Percentiles rank a stretch among this genome's conserved stretches.
Conservation (phyloP, 2,888 invertebrate genomes). For the Pammene aurita region DNA sequence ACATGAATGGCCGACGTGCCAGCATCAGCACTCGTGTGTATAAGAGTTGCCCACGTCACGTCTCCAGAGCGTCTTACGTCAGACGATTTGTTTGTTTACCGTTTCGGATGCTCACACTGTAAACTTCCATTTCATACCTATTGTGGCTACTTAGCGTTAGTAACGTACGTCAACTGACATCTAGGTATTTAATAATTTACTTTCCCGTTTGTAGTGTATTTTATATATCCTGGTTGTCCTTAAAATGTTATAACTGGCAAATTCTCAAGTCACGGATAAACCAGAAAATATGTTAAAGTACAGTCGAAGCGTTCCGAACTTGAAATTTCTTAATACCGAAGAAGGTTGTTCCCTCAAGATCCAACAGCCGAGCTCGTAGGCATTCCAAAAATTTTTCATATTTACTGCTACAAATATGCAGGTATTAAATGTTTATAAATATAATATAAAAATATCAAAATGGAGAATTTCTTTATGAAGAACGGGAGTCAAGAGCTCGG, state of each 20-base stretch:
- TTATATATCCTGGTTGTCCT: not conserved
- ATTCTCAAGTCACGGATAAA: conserved; percentile 15
- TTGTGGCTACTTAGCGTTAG: conserved; percentile 57
- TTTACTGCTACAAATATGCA: conserved; percentile 84
- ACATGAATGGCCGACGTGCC: conserved; percentile 25
- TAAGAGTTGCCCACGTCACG: not conserved
- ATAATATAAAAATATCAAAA: conserved; percentile 83
- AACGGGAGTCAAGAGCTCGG: conserved; percentile 64
- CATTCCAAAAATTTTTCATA: conserved; percentile 83
- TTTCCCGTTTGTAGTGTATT: conserved; percentile 10
- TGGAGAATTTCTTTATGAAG: conserved; percentile 84
- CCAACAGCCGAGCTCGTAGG: conserved; percentile 70
- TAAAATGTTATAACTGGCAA: not conserved
- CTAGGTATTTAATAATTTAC: conserved; percentile 15
- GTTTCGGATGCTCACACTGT: conserved; percentile 69
- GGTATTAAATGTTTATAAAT: conserved; percentile 82
- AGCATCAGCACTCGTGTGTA: not conserved
- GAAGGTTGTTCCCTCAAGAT: conserved; percentile 75
- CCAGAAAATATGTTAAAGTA: conserved; percentile 46
- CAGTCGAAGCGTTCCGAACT: conserved; percentile 49
- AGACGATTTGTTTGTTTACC: conserved; percentile 70
- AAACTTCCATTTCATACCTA: conserved; percentile 69
- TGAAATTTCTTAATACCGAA: conserved; percentile 73
- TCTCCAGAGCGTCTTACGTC: conserved; percentile 64
- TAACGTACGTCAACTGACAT: conserved; percentile 34